Evolutionary conservation across 2,113 vertebrate genomes (phyloP).

Genomic region (Pachycephala philippinensis): DNA sequence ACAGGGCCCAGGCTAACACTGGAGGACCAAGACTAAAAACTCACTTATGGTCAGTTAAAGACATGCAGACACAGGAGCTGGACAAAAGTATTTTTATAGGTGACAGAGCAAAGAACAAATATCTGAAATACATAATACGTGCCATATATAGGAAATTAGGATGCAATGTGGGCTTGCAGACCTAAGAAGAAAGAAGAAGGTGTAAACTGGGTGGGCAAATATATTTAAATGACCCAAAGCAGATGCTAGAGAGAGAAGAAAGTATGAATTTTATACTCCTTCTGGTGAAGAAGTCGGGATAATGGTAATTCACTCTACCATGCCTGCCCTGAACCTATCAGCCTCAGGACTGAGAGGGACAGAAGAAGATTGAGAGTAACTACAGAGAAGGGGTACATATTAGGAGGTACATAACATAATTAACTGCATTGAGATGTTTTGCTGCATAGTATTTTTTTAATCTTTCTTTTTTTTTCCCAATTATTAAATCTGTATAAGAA

Average conservation of each 20-base stretch:
- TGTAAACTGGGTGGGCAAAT: neutral
- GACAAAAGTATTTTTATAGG: neutral
- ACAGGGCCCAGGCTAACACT: neutral
- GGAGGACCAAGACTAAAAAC: neutral
- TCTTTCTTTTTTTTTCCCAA: neutral
- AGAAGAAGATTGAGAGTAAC: neutral
- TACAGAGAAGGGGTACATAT: neutral
- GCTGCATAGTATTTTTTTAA: neutral
- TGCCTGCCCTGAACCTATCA: neutral
- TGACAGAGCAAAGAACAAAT: neutral
- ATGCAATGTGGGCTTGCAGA: neutral
- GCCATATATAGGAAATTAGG: neutral
- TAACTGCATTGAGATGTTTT: neutral
- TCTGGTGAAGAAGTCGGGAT: neutral
- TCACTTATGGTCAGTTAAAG: neutral
- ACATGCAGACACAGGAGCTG: neutral
- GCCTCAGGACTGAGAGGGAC: neutral
- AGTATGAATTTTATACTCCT: neutral
- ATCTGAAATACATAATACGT: neutral
- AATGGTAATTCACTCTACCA: neutral
- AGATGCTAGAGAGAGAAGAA: neutral
- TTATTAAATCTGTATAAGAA: neutral
- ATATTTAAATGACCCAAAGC: neutral
- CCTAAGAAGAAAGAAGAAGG: neutral
- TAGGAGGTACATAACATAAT: neutral